These are phyloP conservation scores for Pygoscelis adeliae DNA, from an alignment of 2,113 vertebrate species.

Conservation along the genomic window DNA sequence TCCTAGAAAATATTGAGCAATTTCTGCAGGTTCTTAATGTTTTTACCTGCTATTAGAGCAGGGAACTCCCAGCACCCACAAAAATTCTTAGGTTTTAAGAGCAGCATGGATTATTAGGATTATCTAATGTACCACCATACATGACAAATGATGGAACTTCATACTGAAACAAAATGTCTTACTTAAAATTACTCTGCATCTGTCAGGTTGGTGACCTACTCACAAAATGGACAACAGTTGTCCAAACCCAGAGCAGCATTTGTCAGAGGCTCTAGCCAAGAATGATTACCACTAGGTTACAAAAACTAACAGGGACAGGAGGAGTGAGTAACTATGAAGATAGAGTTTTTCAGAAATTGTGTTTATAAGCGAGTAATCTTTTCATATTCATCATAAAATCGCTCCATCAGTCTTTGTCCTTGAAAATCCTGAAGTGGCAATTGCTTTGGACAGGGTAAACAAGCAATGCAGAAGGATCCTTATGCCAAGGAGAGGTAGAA, in stretches of 20 bases:
- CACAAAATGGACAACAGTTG: background rate
- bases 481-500: constrained; percentile 9
- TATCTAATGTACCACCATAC: background rate
- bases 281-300: background rate
- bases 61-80: background rate
- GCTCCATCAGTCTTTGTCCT: background rate
- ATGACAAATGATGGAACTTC: background rate
- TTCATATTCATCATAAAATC: background rate
- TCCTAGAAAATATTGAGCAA: background rate
- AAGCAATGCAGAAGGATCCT: background rate
- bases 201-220: background rate
- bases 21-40: background rate
- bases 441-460: constrained; percentile 35
- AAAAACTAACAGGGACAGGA: background rate
- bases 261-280: background rate
- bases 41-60: background rate
- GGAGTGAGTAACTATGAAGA: background rate
- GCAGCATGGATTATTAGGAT: background rate
- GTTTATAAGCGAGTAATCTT: background rate
- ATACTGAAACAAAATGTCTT: background rate
- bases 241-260: background rate
- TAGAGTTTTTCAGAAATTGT: background rate
- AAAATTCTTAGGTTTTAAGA: background rate
- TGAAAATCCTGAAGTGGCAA: constrained; percentile 16
- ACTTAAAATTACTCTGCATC: background rate